These are phyloP conservation scores for Sitta carolinensis DNA, from an alignment of 2,797 vertebrate genomes.

Conservation along the genomic window DNA sequence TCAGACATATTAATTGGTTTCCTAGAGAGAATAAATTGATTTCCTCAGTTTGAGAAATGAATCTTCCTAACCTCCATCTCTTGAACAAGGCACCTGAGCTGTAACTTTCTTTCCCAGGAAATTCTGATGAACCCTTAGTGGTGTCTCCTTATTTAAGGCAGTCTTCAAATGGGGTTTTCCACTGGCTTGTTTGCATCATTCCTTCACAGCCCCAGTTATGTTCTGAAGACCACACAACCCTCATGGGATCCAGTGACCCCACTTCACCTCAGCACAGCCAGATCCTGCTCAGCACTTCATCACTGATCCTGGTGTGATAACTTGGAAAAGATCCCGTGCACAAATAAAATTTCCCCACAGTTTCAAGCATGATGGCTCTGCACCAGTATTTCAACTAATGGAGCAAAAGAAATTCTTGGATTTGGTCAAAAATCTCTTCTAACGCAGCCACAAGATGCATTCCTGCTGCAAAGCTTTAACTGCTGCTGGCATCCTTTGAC, in stretches of 20 bases:
- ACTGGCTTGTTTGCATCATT: not conserved
- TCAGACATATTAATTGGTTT: not conserved
- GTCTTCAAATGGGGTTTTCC: not conserved
- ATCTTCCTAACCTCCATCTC: not conserved
- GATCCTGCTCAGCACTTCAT: constrained; percentile 49
- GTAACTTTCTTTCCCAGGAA: not conserved
- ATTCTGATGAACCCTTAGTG: not conserved
- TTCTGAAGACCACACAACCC: not conserved
- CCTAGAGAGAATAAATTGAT: not conserved
- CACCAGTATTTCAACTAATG: not conserved
- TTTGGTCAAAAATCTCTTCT: constrained; percentile 8
- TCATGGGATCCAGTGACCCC: not conserved
- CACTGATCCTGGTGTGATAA: not conserved
- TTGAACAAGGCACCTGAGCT: not conserved
- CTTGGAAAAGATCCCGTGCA: not conserved
- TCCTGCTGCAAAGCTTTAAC: constrained; percentile 37
- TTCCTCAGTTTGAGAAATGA: not conserved
- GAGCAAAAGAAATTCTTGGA: not conserved
- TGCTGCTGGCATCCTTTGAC: constrained; percentile 38
- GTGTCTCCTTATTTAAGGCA: not conserved
- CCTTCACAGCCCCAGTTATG: not conserved
- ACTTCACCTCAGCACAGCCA: not conserved
- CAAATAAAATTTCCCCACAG: not conserved
- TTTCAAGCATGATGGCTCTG: not conserved
- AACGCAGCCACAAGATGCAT: constrained; percentile 18